Percentiles rank a stretch among this genome's conserved stretches.
Conservation (phyloP, 2,888 invertebrate species). For the Acrobasis suavella region DNA sequence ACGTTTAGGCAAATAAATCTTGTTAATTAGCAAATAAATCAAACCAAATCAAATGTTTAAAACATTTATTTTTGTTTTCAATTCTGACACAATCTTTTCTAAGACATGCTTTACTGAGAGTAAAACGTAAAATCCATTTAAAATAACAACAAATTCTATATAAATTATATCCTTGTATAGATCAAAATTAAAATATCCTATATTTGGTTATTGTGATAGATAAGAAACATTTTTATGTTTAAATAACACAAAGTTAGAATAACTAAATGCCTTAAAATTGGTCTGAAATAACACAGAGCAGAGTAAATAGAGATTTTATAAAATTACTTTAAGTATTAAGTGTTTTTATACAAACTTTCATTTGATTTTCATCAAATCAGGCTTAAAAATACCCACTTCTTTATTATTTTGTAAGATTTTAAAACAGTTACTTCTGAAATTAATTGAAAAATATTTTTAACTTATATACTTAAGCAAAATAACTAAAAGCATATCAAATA, state of each 20-base stretch:
- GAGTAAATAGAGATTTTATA: conserved; percentile 67
- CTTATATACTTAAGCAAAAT: neutral
- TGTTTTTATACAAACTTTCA: conserved; percentile 57
- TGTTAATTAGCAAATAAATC: conserved; percentile 9
- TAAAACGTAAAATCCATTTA: conserved; percentile 44
- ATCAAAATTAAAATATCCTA: conserved; percentile 26
- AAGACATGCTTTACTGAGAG: conserved; percentile 52
- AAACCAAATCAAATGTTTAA: conserved; percentile 48
- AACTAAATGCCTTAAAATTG: conserved; percentile 31
- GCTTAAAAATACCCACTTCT: conserved; percentile 8
- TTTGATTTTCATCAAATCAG: conserved; percentile 46
- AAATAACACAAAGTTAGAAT: conserved; percentile 31
- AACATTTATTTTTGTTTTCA: conserved; percentile 71
- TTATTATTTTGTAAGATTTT: neutral
- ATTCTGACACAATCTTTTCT: conserved; percentile 58
- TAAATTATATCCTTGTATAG: conserved; percentile 36
- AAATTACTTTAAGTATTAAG: conserved; percentile 54
- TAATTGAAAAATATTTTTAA: neutral
- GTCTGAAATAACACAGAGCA: conserved; percentile 42
- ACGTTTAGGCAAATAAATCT: too few relatives aligned
- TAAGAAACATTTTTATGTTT: conserved; percentile 29
- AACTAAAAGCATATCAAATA: neutral
- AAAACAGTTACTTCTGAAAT: neutral
- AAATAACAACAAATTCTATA: conserved; percentile 33
- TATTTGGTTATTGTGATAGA: conserved; percentile 38